Base-by-base conservation (phyloP, 2,797 vertebrate species). In the Megalops cyprinoides region DNA sequence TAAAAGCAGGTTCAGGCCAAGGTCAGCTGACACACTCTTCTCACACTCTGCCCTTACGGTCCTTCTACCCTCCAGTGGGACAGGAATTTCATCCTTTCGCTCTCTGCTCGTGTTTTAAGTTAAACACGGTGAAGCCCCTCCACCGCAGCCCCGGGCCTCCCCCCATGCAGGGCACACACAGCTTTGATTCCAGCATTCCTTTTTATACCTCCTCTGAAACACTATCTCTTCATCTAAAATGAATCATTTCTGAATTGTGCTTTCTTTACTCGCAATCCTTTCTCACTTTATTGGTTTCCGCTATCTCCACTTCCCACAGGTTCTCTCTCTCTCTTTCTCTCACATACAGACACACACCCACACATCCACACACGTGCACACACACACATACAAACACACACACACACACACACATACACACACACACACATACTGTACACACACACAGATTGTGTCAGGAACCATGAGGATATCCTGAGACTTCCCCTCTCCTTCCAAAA, bases 221-320 rank as follows among this genome's bases (percentile, higher is more conserved):
- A 75, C 74, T 65, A 76, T 81, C 79, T 81, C 79, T 60, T 65
- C 74, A 76, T 81, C 74, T 81, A 75, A 81, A 81, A 81, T 76
- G 79, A 81, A 81, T 81, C 79, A 76, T 58, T 53, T 65, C 79
- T 76, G 62, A 76, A 81, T 81, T 74, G 62, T 67, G 58, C 76
- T 81, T 81, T 76, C 73, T 76, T 51, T 76, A 28, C 48, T 42
- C 25, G 60, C 46, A 34, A 51, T 49, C 46, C 56, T 48, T 76
- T 42, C 71, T 44, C 46, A 56, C 55, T 81, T 81, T 81, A 81
- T 76, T 60, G 75, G 73, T 25, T 67, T 81, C 58, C 62, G 62
- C 79, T 49, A 75, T 81, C 74, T 76, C 58, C 37, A 37, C 58
- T 49, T 18, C 25, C 53, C 18, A 46, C 55, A 75, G 25, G 51